These are phyloP conservation scores for Camponotus pennsylvanicus DNA, from an alignment of 1,140 invertebrate genomes.

Conservation along the genomic window DNA sequence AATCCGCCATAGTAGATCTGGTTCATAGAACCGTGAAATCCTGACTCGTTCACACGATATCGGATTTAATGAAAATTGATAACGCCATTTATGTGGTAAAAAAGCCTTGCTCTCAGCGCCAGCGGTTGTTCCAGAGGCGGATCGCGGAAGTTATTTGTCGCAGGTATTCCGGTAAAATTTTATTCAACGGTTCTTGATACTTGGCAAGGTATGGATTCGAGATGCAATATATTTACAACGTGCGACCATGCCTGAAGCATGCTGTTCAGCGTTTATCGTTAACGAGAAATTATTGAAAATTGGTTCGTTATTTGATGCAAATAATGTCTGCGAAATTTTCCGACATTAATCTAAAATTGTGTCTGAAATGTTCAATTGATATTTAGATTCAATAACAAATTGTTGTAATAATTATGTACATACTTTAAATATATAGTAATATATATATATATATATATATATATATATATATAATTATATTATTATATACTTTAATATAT, in stretches of 20 bases:
- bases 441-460: too few relatives aligned
- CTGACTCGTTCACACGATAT: conserved; percentile 20
- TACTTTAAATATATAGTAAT: too few relatives aligned
- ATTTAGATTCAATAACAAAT: too few relatives aligned
- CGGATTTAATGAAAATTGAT: conserved; percentile 54
- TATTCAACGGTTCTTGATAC: conserved; percentile 4
- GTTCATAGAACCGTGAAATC: conserved; percentile 20
- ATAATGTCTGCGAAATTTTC: not conserved
- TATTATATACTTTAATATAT: too few relatives aligned
- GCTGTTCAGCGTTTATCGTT: not conserved
- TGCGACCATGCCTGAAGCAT: not conserved
- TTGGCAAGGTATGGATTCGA: not conserved
- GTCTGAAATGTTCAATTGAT: not conserved
- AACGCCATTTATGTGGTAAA: conserved; percentile 37
- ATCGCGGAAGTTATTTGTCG: conserved; percentile 27
- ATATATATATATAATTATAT: not conserved
- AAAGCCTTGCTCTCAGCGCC: not conserved
- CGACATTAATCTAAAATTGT: too few relatives aligned
- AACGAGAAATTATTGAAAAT: not conserved
- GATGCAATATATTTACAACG: conserved; percentile 7
- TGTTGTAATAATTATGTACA: too few relatives aligned
- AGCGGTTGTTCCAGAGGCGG: conserved; percentile 6
- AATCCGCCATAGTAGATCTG: conserved; percentile 3
- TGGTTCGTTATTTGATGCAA: not conserved
- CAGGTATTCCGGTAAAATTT: conserved; percentile 46